These are phyloP conservation scores for Falcaria lacertinaria DNA, from an alignment of 2,888 invertebrate species.

Conservation along the genomic window DNA sequence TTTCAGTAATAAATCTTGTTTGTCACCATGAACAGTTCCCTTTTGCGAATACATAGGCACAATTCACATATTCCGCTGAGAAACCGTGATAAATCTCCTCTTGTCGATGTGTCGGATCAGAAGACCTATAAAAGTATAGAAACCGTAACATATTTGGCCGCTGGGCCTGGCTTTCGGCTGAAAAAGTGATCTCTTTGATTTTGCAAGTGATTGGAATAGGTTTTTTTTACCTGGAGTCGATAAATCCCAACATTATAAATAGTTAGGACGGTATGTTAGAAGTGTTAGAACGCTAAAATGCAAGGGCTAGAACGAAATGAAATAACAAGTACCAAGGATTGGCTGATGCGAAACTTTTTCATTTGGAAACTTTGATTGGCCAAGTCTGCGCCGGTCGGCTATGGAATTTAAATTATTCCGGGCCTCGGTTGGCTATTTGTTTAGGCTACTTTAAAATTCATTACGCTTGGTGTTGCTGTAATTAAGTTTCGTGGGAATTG, in stretches of 20 bases:
- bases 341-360: constrained; percentile 41
- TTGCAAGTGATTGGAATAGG: no score
- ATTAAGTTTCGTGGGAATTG: constrained; percentile 10
- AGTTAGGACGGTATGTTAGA: no score
- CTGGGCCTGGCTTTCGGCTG: no score
- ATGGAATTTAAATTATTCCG: constrained; percentile 47
- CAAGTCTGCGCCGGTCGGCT: constrained; percentile 24
- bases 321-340: constrained; percentile 13
- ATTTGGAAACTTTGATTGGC: constrained; percentile 65
- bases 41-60: constrained; percentile 32
- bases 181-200: no score
- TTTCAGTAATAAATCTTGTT: constrained; percentile 44
- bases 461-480: constrained; percentile 16
- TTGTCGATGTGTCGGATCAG: constrained; percentile 21
- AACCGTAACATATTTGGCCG: constrained; percentile 15
- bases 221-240: no score
- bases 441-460: constrained; percentile 30
- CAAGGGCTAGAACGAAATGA: constrained; percentile 30
- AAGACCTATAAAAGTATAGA: constrained; percentile 47
- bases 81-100: constrained; percentile 42
- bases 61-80: constrained; percentile 26
- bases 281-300: no score
- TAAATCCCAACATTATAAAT: no score
- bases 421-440: constrained; percentile 19
- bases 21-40: constrained; percentile 35